Percentiles rank a stretch among this genome's conserved stretches.
phyloP scores from a whole-genome alignment of 2,113 vertebrate genomes.

The Neodontobutis hainanensis region DNA sequence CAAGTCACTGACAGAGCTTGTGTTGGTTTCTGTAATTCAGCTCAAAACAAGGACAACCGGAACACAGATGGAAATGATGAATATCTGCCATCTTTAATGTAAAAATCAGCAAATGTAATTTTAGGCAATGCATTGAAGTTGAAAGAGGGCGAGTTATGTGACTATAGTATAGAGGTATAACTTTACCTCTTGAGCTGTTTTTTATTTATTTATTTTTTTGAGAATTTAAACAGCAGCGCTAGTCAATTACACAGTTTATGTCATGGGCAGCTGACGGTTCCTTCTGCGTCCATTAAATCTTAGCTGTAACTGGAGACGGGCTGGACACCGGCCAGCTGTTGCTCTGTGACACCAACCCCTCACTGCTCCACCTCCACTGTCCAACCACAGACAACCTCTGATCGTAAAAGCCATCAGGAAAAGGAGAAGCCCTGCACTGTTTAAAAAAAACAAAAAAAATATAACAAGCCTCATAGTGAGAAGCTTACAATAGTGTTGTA shows the following conservation, averaged over 20 bases:
- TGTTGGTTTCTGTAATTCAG: background rate
- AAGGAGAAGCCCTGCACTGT: background rate
- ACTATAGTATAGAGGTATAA: too few species aligned
- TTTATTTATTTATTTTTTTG: background rate
- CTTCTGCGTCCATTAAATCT: constrained; percentile 68
- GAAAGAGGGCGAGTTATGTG: too few species aligned
- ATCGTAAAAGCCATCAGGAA: constrained; percentile 28
- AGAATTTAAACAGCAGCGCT: constrained; percentile 10
- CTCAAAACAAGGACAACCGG: too few species aligned
- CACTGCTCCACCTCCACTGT: constrained; percentile 33
- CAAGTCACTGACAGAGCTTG: constrained; percentile 22
- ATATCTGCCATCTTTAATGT: too few species aligned
- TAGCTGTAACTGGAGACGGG: constrained; percentile 67
- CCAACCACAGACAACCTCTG: constrained; percentile 33
- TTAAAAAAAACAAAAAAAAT: background rate
- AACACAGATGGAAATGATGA: too few species aligned
- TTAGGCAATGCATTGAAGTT: too few species aligned
- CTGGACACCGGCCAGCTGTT: constrained; percentile 69
- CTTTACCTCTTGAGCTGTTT: too few species aligned
- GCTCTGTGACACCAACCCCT: constrained; percentile 41
- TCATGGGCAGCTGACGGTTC: constrained; percentile 63
- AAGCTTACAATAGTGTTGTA: background rate
- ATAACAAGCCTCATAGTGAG: constrained; percentile 6
- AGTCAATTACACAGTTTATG: constrained; percentile 10
- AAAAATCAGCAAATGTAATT: too few species aligned